Base-by-base conservation (phyloP, 2,797 vertebrate species). In the Crocodylus rhombifer region DNA sequence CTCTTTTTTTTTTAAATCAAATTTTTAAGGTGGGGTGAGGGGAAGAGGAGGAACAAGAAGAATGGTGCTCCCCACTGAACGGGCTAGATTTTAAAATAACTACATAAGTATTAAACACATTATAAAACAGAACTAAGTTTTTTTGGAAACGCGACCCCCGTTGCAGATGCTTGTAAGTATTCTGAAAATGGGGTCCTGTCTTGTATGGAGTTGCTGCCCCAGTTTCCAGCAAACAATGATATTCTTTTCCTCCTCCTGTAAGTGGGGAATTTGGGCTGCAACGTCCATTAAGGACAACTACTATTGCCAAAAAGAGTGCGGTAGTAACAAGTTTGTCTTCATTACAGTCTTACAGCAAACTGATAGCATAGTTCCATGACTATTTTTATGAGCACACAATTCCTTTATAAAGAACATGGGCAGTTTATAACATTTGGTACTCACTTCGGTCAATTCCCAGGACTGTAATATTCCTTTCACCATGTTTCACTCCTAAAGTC, bases 381-480 rank as follows among this genome's bases (percentile, higher is more conserved):
- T 33, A n/a, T 30, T 56, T n/a, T 26, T 56, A 25, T n/a, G 26
- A 14, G 5, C 10, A 77, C 75, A 23, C 14, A 1, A 60, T 30
- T 36, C 64, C 58, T 25, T 30, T 67, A 69, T 0, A 84, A 18
- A 77, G 26, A 63, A 84, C n/a, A 79, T 33, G 58, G 26, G 77
- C 51, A 15, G 26, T 63, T 79, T 74, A 23, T 60, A 95, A 55
- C 65, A 89, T 63, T 85, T n/a, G 62, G 4, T 87, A 98, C 98
- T 98, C 83, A 98, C 98, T 96, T 96, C 90, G 82, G 95, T 98
- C 98, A 60, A 88, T 89, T 23, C 98, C 98, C 1, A 97, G 87
- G 78, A 98, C 94, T 13, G 98, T 97, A 83, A 98, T 42, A 73
- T 98, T 98, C 85, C 98, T 98, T 78, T 97, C 89, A 73, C 98